Percentiles rank a stretch among this genome's conserved stretches.
Conservation (phyloP, 2,113 vertebrate species). For the Hylia prasina region DNA sequence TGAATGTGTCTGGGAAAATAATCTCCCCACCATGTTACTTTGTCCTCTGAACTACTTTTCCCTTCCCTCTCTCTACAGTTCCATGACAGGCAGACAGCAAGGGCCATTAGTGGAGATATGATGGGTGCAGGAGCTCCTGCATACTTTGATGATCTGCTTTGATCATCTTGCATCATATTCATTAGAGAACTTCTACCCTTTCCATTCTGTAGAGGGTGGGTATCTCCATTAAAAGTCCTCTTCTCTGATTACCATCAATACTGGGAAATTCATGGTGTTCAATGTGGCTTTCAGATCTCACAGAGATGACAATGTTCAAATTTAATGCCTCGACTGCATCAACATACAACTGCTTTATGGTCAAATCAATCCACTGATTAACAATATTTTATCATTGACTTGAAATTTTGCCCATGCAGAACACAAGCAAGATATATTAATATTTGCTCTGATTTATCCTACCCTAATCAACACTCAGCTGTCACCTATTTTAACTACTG, state of each 20-base stretch:
- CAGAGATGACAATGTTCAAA: not conserved
- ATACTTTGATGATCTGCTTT: not conserved
- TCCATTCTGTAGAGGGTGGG: not conserved
- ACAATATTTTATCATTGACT: conserved; percentile 6
- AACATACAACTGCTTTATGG: conserved; percentile 3
- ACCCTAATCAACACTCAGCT: not conserved
- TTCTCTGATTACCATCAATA: not conserved
- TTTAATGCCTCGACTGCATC: not conserved
- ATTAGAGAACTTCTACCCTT: not conserved
- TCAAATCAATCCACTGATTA: conserved; percentile 41
- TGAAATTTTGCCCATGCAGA: not conserved
- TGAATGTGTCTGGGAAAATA: not conserved
- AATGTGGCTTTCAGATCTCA: not conserved
- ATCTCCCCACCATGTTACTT: not conserved
- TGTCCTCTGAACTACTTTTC: not conserved
- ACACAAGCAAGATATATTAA: not conserved
- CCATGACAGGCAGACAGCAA: not conserved
- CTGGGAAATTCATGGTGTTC: not conserved
- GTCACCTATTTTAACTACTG: not conserved
- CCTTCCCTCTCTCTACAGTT: not conserved
- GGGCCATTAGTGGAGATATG: not conserved
- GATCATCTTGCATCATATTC: not conserved
- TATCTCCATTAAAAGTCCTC: not conserved
- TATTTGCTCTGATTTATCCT: not conserved
- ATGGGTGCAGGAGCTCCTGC: not conserved